Base-by-base conservation (phyloP, 2,797 vertebrate species). In the Alectoris magna region DNA sequence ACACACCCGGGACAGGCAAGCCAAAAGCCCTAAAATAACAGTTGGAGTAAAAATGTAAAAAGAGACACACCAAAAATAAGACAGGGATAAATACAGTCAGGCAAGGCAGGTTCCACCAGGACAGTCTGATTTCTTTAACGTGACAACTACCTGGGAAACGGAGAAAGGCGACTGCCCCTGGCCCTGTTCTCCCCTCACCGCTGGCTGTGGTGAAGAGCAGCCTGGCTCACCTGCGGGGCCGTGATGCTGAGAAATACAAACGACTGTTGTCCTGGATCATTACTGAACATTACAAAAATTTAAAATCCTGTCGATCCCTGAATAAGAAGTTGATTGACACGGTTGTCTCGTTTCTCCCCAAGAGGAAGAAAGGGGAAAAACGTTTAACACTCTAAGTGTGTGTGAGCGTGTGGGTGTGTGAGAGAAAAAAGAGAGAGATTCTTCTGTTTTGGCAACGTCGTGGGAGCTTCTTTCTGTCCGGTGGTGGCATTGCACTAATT, bases 281-380 rank as follows among this genome's bases (percentile, higher is more conserved):
- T 95, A 82, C 3, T 53, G 95, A 97, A 97, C 96, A 90, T 62
- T 96, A 97, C 89, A 98, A 98, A 98, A 97, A 95, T 93, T 84
- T 97, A 96, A 97, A 98, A 98, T 97, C 97, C 97, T 97, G 97
- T 98, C 95, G 97, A 98, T 98, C 98, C 98, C 98, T 98, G 98
- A 98, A 98, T 97, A 97, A 96, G 96, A 97, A 96, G 97, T 72
- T 96, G 97, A 97, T 97, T 96, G 94, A 97, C 95, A 89, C 89
- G 96, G 95, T 97, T 96, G 94, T 91, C 95, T 92, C 31, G 95
- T 96, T 94, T 96, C 96, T 97, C 97, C 96, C 96, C 94, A 36
- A 92, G 95, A 92, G 85, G 89, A 97, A 76, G 64, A 92, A 93
- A 64, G 92, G 95, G 96, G 95, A 96, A 94, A 96, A 96, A 96